phyloP scores from a whole-genome alignment of 2,797 vertebrate species.

The Urosaurus nigricauda region DNA sequence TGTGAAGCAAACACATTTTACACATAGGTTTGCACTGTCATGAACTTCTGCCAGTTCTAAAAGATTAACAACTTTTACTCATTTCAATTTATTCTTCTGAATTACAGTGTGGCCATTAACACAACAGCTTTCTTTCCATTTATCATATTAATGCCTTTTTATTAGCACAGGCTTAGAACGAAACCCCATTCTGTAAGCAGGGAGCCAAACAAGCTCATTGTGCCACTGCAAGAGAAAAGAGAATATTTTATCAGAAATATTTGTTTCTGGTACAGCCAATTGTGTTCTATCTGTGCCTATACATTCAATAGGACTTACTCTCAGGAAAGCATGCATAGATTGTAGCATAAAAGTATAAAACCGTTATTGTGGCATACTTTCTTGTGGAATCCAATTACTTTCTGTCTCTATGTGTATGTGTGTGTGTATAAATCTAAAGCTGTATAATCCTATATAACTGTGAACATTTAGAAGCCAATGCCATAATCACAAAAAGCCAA shows the following conservation, averaged over 20 bases:
- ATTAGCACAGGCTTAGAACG: slow-evolving; percentile 34
- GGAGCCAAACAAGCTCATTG: background rate
- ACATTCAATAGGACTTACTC: background rate
- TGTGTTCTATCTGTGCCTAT: background rate
- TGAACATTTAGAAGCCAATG: too few relatives aligned
- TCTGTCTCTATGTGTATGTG: background rate
- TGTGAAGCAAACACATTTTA: background rate
- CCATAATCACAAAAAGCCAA: too few relatives aligned
- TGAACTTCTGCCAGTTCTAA: slow-evolving; percentile 37
- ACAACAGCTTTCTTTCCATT: slow-evolving; percentile 46
- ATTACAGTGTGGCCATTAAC: slow-evolving; percentile 24
- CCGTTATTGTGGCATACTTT: slow-evolving; percentile 12
- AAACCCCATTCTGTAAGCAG: slow-evolving; percentile 24
- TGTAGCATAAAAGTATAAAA: slow-evolving; percentile 2
- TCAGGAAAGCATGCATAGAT: background rate
- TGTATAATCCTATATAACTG: background rate
- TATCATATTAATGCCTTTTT: slow-evolving; percentile 47
- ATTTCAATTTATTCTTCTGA: slow-evolving; percentile 54
- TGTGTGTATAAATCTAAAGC: background rate
- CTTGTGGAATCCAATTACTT: background rate
- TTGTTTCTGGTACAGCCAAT: background rate
- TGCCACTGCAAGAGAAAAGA: background rate
- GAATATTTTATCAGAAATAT: slow-evolving; percentile 20
- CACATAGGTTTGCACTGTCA: slow-evolving; percentile 26
- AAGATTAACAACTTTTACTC: slow-evolving; percentile 51